Percentiles rank a stretch among this genome's conserved stretches.
Conservation (phyloP, 2,113 vertebrate species). For the Phylloscopus trochilus region DNA sequence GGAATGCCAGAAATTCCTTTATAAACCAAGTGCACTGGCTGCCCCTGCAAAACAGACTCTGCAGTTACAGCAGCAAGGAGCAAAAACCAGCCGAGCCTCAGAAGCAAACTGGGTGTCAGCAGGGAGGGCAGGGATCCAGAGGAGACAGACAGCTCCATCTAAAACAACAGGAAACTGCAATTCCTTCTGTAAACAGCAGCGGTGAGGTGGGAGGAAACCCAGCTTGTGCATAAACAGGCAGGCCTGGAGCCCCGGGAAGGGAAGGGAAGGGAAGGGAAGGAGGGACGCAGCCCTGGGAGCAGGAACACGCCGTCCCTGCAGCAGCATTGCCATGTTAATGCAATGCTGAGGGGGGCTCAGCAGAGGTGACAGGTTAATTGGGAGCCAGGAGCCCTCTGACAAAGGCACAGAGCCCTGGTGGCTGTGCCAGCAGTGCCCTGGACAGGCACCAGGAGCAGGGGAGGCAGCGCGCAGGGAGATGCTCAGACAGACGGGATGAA, state of each 20-base stretch:
- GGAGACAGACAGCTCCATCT: constrained; percentile 11
- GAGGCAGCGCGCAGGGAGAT: not conserved
- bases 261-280: not conserved
- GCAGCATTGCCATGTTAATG: not conserved
- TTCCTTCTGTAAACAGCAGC: constrained; percentile 42
- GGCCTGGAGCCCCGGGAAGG: not conserved
- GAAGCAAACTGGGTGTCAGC: not conserved
- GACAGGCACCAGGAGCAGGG: not conserved
- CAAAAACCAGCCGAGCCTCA: not conserved
- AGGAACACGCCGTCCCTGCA: not conserved
- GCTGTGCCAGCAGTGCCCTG: not conserved
- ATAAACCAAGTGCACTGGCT: not conserved
- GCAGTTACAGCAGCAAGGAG: not conserved
- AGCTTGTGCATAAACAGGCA: constrained; percentile 25
- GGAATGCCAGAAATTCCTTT: not conserved
- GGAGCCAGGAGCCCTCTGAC: not conserved
- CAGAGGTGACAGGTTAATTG: not conserved
- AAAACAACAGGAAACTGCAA: constrained; percentile 48
- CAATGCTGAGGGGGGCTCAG: not conserved
- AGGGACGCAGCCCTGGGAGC: not conserved
- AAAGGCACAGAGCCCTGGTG: not conserved
- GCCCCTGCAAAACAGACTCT: not conserved
- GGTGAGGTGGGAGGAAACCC: constrained; percentile 37
- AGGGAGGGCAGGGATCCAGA: not conserved
- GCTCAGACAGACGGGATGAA: not conserved